Evolutionary conservation across 2,797 vertebrate species (phyloP).

Genomic region (Acrossocheilus fasciatus): DNA sequence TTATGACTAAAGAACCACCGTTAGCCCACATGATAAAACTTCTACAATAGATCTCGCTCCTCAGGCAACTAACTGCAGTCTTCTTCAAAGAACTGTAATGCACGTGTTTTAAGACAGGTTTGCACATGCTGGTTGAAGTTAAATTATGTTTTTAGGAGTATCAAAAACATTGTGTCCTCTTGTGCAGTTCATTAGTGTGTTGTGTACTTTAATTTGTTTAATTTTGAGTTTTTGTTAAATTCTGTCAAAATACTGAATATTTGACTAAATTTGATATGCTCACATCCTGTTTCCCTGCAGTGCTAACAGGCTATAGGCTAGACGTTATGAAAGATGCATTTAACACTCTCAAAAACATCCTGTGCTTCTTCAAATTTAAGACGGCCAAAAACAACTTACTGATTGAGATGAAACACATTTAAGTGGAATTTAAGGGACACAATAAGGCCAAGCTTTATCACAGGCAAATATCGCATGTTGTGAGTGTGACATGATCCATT

Average conservation of each 20-base stretch:
- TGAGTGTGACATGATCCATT: neutral
- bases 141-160: conserved; percentile 24
- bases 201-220: conserved; percentile 15
- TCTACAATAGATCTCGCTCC: neutral
- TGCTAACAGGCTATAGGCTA: neutral
- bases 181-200: neutral
- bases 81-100: conserved; percentile 25
- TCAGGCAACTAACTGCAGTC: neutral
- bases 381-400: neutral
- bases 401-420: neutral
- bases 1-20: neutral
- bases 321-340: neutral
- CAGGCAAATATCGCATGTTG: neutral
- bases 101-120: conserved; percentile 1
- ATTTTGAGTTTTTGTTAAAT: neutral
- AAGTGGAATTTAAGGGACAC: neutral
- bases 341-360: neutral
- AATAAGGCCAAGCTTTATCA: neutral
- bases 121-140: conserved; percentile 8
- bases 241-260: neutral
- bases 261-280: neutral
- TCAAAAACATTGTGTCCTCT: neutral
- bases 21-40: neutral
- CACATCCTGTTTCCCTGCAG: neutral
- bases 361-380: neutral